Percentiles rank a stretch among this genome's conserved stretches.
Evolutionary conservation across 2,888 invertebrate genomes (phyloP).

Genomic region (Poecilus cupreus): DNA sequence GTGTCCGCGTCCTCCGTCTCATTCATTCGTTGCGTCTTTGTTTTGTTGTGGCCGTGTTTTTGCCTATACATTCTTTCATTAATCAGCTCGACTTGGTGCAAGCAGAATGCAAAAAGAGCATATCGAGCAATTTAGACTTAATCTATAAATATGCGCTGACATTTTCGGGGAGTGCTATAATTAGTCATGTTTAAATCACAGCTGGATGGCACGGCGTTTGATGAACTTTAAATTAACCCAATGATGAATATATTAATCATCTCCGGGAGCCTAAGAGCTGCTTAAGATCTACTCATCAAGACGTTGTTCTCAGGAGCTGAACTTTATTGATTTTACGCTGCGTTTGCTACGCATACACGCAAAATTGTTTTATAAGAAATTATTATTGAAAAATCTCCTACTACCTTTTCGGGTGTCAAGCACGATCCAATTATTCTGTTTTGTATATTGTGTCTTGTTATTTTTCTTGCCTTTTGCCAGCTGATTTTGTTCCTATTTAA

Average conservation of each 20-base stretch:
- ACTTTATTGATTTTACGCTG: background rate
- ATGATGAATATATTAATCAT: slow-evolving; percentile 57
- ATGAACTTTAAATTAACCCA: slow-evolving; percentile 48
- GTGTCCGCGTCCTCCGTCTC: background rate
- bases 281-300: background rate
- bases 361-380: no score
- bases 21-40: slow-evolving; percentile 48
- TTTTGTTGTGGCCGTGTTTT: slow-evolving; percentile 56
- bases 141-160: slow-evolving; percentile 59
- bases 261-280: background rate
- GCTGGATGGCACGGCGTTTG: slow-evolving; percentile 53
- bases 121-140: slow-evolving; percentile 52
- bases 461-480: no score
- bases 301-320: background rate
- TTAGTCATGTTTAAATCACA: slow-evolving; percentile 58
- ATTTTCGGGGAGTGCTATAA: slow-evolving; percentile 58
- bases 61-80: slow-evolving; percentile 53
- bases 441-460: no score
- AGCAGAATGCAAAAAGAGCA: slow-evolving; percentile 56
- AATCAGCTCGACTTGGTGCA: slow-evolving; percentile 48
- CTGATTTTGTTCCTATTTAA: no score
- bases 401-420: no score
- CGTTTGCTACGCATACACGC: no score
- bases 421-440: no score
- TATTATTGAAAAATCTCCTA: no score